A percentile compares a stretch with the other conserved stretches of the same genome.
Evolutionary conservation across 2,888 invertebrate genomes (phyloP).

Genomic region (Heliconius aoede): DNA sequence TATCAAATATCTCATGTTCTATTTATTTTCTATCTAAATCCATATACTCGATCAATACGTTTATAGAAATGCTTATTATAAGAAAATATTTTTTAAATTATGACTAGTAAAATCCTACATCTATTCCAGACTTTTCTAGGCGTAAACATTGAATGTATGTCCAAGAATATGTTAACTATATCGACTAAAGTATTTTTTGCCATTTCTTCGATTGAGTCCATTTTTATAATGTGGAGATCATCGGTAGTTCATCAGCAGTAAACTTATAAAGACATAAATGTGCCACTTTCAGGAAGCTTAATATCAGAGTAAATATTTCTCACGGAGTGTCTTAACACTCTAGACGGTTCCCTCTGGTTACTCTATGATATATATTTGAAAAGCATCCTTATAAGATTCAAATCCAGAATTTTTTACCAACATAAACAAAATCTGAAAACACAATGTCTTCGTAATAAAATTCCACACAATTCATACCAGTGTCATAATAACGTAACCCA

Average conservation of each 20-base stretch:
- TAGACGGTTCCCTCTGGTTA: not conserved
- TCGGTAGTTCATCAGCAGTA: too few relatives aligned
- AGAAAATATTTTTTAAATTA: not conserved
- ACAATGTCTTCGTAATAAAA: not conserved
- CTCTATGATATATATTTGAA: not conserved
- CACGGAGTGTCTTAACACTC: not conserved
- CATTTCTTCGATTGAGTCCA: too few relatives aligned
- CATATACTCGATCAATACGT: not conserved
- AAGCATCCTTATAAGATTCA: not conserved
- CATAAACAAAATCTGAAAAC: not conserved
- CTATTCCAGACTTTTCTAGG: too few relatives aligned
- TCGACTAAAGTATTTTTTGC: too few relatives aligned
- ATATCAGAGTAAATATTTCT: not conserved
- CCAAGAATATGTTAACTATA: too few relatives aligned
- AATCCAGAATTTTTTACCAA: not conserved
- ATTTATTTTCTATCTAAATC: not conserved
- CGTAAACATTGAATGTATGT: too few relatives aligned
- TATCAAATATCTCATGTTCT: not conserved
- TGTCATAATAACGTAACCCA: slow-evolving; percentile 6
- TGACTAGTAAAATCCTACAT: not conserved
- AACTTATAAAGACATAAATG: too few relatives aligned
- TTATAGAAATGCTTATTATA: not conserved
- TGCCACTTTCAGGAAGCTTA: too few relatives aligned
- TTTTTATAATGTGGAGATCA: too few relatives aligned
- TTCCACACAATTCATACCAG: not conserved